Evolutionary conservation across 2,113 vertebrate genomes (phyloP), one percentile per base, ranked within the genome.

Genomic region (Oceanites oceanicus): DNA sequence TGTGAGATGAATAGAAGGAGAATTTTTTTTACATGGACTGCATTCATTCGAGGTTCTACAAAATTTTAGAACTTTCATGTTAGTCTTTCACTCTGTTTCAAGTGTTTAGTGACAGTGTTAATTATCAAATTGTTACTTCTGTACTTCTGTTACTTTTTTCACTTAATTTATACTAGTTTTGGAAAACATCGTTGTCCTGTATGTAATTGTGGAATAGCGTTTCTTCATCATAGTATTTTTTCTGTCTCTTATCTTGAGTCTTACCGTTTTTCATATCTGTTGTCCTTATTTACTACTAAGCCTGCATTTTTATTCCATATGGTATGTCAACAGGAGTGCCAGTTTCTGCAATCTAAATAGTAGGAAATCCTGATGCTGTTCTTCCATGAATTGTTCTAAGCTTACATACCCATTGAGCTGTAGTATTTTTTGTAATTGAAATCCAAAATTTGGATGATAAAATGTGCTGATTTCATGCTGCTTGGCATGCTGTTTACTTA

Each of bases 211-310:
- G 25, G 40, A 29, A 61, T 70, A 63, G 15, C 12, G 40, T 92
- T 79, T 91, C 71, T 95, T 95, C 30, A 30, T 78, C 50, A n/a
- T 45, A 42, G 4, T 62, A 29, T 68, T 86, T 13, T 78, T 90
- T 91, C 42, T 47, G 5, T 63, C 45, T 75, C 21, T 94, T 42
- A 84, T 67, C 20, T 36, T 47, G 32, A 71, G 20, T 91, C 32
- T 76, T 30, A 62, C 52, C 0, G 2, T 26, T 88, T 77, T 88
- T 63, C 21, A 7, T 80, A 42, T 75, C 17, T 49, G 3, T 40
- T 88, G 25, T 83, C 27, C 81, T 75, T 68, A 62, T 34, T 59
- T 85, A 59, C 13, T 91, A 59, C 13, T 73, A 62, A 78, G 23
- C 49, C 49, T 94, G 36, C 18, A 30, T 77, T 92, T 89, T 58